Conservation (phyloP, 2,888 invertebrate genomes). For the Orgyia antiqua region DNA sequence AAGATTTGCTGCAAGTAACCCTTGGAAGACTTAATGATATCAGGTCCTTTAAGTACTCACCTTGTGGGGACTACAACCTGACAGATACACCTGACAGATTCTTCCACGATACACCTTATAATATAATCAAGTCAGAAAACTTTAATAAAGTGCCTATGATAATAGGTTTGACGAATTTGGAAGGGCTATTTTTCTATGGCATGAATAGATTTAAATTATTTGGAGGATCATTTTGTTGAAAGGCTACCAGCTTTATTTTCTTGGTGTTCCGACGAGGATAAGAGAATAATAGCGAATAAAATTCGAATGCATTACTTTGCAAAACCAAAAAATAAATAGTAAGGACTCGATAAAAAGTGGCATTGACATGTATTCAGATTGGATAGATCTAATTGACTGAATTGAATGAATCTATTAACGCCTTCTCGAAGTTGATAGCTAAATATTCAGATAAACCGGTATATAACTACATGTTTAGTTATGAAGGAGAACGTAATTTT, state of each 20-base stretch:
- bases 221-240: slow-evolving; percentile 46
- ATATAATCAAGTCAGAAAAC: slow-evolving; percentile 46
- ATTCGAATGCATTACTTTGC: slow-evolving; percentile 56
- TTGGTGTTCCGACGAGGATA: slow-evolving; percentile 45
- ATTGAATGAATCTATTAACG: slow-evolving; percentile 42
- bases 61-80: slow-evolving; percentile 50
- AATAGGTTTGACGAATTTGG: slow-evolving; percentile 46
- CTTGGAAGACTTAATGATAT: slow-evolving; percentile 47
- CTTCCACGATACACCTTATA: slow-evolving; percentile 55
- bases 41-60: slow-evolving; percentile 58
- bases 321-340: slow-evolving; percentile 29
- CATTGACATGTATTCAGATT: slow-evolving; percentile 56
- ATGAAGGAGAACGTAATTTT: slow-evolving; percentile 55
- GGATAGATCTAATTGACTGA: too few species aligned
- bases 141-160: slow-evolving; percentile 61
- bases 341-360: slow-evolving; percentile 33
- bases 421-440: slow-evolving; percentile 45
- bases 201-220: slow-evolving; percentile 44
- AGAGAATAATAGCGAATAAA: slow-evolving; percentile 36
- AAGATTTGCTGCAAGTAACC: slow-evolving; percentile 41
- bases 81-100: slow-evolving; percentile 54
- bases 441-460: slow-evolving; percentile 44
- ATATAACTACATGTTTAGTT: slow-evolving; percentile 57
- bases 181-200: slow-evolving; percentile 60
- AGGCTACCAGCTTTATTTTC: slow-evolving; percentile 58